Evolutionary conservation across 2,888 invertebrate species (phyloP).

Genomic region (Mesorhabditis sp.): DNA sequence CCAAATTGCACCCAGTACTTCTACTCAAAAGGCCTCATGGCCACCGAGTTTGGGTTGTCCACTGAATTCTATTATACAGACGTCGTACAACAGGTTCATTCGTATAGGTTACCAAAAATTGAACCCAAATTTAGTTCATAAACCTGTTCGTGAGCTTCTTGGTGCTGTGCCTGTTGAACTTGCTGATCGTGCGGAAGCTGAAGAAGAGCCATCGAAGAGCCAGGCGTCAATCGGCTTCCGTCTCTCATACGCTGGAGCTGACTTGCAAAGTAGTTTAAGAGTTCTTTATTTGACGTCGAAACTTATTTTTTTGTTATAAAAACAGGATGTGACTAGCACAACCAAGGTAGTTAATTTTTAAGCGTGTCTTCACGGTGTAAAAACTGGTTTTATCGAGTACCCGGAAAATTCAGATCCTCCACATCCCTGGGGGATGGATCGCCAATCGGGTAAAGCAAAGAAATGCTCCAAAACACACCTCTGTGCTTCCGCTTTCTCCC

Average conservation of each 20-base stretch:
- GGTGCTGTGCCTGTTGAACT: slow-evolving; percentile 36
- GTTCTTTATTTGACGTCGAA: neutral
- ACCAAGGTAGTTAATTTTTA: too few species aligned
- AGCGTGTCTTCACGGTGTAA: too few species aligned
- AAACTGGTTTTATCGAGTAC: too few species aligned
- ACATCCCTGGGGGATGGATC: too few species aligned
- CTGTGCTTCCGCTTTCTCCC: too few species aligned
- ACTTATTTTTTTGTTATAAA: neutral
- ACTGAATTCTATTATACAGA: neutral
- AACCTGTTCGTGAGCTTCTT: slow-evolving; percentile 45
- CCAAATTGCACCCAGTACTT: slow-evolving; percentile 12
- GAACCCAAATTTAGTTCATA: slow-evolving; percentile 35
- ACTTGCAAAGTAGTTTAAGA: neutral
- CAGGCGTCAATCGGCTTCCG: slow-evolving; percentile 34
- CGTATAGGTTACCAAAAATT: neutral
- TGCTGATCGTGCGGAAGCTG: slow-evolving; percentile 35
- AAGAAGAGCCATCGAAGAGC: slow-evolving; percentile 36
- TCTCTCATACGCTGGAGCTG: slow-evolving; percentile 12
- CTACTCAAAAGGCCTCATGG: slow-evolving; percentile 9
- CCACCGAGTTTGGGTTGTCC: slow-evolving; percentile 8
- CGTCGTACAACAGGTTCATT: slow-evolving; percentile 5
- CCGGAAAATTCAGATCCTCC: too few species aligned
- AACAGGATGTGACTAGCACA: too few species aligned
- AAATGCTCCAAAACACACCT: too few species aligned
- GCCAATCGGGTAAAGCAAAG: too few species aligned